Evolutionary conservation across 1,140 invertebrate species (phyloP).

Genomic region (Caenorhabditis brenneri): DNA sequence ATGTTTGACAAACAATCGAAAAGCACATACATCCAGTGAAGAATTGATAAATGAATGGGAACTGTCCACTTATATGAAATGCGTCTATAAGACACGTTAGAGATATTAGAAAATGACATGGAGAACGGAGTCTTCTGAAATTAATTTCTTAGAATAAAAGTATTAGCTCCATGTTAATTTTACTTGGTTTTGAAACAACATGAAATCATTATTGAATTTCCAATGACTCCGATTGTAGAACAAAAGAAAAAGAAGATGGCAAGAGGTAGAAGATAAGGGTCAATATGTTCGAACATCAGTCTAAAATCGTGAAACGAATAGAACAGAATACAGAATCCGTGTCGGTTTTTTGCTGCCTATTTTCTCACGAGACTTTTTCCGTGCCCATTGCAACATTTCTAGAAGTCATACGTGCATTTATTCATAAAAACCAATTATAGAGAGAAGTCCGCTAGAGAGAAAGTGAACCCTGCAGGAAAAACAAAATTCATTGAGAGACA

Average conservation of each 20-base stretch:
- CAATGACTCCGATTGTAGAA: constrained; percentile 36
- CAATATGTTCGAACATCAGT: constrained; percentile 25
- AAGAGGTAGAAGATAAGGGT: constrained; percentile 25
- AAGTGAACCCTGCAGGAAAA: background rate
- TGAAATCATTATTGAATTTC: constrained; percentile 24
- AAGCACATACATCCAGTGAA: constrained; percentile 11
- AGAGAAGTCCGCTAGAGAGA: background rate
- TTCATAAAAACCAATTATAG: constrained; percentile 16
- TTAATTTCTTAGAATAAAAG: background rate
- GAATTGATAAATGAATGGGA: constrained; percentile 21
- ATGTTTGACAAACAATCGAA: background rate
- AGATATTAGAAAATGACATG: constrained; percentile 36
- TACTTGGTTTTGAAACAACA: constrained; percentile 1
- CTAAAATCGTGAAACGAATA: background rate
- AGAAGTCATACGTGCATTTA: constrained; percentile 10
- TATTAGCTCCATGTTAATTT: background rate
- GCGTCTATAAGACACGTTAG: constrained; percentile 26
- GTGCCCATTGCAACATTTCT: constrained; percentile 21
- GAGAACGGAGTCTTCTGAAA: constrained; percentile 39
- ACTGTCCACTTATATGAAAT: constrained; percentile 41
- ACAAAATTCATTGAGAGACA: background rate
- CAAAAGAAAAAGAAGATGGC: constrained; percentile 44
- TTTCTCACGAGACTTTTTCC: background rate
- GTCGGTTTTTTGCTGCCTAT: no score
- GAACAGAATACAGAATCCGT: background rate